Base-by-base conservation (phyloP, 1,140 invertebrate species). In the Platorchestia sp. region DNA sequence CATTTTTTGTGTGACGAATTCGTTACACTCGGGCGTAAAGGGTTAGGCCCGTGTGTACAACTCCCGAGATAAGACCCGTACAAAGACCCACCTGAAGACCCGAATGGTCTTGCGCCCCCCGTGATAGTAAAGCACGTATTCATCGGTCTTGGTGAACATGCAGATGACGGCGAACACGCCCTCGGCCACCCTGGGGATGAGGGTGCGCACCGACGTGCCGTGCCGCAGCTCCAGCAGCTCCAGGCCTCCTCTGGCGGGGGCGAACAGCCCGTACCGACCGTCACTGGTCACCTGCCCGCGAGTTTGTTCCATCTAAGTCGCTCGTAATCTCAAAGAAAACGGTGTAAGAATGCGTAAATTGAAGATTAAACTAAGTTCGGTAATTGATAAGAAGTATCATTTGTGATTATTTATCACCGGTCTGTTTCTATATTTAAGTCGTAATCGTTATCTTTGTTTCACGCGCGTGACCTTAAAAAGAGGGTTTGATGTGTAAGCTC, bases 61-160 rank as follows among this genome's bases (percentile, higher is more conserved):
- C n/a, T n/a, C n/a, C n/a, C n/a, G n/a, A n/a, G n/a, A n/a, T n/a
- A n/a, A n/a, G n/a, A n/a, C n/a, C 40, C 7, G 86, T 86, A n/a
- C 5, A 36, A 86, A 86, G 86, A 86, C 44, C 95, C 95, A 98
- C 98, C 98, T 98, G 97, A 99, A 99, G 16, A 99, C 98, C 95
- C 99, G 97, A 91, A 99, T 98, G 19, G 99, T 99, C 97, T 99
- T 99, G 96, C 98, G 98, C 19, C 99, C 99, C 96, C 99, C 99
- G 97, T 99, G 99, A 96, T 99, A 99, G 97, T 99, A 99, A 5
- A 99, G 97, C 10, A 99, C 99, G 96, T 99, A 99, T 96, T 99
- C 98, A 96, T 99, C 99, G 22, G 98, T 99, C 96, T 98, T 98
- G 86, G 99, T 99, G 97, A 99, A 99, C 97, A 98, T 98, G 93